Percentiles rank a stretch among this genome's conserved stretches.
Conservation (phyloP, 2,888 invertebrate genomes). For the Empis livida region DNA sequence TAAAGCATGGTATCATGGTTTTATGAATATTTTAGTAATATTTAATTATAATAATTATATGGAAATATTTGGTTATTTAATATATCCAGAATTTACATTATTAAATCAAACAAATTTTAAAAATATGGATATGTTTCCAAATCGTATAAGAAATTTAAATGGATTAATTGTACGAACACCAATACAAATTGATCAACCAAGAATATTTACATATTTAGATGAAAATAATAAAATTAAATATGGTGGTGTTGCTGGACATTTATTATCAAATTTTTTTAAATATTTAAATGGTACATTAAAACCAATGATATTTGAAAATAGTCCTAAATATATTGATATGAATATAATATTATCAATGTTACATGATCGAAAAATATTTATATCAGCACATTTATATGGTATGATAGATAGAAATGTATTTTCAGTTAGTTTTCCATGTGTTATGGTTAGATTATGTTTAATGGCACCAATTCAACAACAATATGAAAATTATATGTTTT, state of each 20-base stretch:
- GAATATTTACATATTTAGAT: slow-evolving; percentile 3
- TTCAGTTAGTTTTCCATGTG: slow-evolving; percentile 3
- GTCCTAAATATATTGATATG: neutral
- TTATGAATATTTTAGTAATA: slow-evolving; percentile 3
- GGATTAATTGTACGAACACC: slow-evolving; percentile 5
- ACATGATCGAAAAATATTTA: neutral
- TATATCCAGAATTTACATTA: slow-evolving; percentile 3
- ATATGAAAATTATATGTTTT: slow-evolving; percentile 3
- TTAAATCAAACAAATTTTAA: slow-evolving; percentile 2
- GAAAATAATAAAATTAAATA: neutral
- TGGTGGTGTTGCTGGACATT: slow-evolving; percentile 1
- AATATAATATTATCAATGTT: neutral
- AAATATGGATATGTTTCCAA: neutral
- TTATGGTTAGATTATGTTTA: slow-evolving; percentile 2
- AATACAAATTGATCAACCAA: slow-evolving; percentile 5
- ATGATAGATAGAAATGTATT: slow-evolving; percentile 1
- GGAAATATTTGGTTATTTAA: slow-evolving; percentile 4
- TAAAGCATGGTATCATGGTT: slow-evolving; percentile 4
- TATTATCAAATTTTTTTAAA: slow-evolving; percentile 3
- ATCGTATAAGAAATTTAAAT: slow-evolving; percentile 3
- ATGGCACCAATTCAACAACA: slow-evolving; percentile 2
- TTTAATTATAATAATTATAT: neutral
- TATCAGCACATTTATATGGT: slow-evolving; percentile 7
- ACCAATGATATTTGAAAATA: neutral
- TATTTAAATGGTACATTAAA: slow-evolving; percentile 4